Evolutionary conservation across 2,113 vertebrate genomes (phyloP).

Genomic region (Phodopus roborovskii): DNA sequence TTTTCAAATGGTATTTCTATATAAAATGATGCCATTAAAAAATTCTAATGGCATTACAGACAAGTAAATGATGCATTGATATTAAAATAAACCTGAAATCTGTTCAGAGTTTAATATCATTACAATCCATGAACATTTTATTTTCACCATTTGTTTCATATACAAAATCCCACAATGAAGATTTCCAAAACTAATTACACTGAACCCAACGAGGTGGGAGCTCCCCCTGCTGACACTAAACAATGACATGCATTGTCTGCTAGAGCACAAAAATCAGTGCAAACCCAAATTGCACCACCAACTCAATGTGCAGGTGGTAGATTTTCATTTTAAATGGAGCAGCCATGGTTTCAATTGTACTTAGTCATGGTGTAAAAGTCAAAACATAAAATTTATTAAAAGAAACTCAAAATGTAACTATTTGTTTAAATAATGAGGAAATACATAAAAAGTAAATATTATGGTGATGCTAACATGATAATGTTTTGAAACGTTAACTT

Average conservation of each 20-base stretch:
- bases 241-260: background rate
- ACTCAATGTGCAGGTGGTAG: background rate
- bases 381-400: constrained; percentile 20
- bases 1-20: constrained; percentile 35
- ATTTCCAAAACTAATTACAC: constrained; percentile 61
- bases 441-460: background rate
- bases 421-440: constrained; percentile 1
- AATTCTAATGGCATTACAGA: background rate
- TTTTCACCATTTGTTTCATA: constrained; percentile 49
- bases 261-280: background rate
- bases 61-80: background rate
- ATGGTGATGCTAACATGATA: background rate
- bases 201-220: constrained; percentile 73
- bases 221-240: constrained; percentile 79
- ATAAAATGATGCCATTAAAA: background rate
- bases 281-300: background rate
- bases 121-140: background rate
- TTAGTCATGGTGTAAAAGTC: background rate
- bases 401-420: constrained; percentile 12
- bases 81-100: constrained; percentile 16
- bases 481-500: constrained; percentile 11
- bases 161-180: constrained; percentile 37
- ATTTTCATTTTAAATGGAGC: constrained; percentile 9
- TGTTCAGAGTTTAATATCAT: background rate
- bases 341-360: background rate